Evolutionary conservation across 2,113 vertebrate genomes (phyloP).

Genomic region (Poeciliopsis retropinna): DNA sequence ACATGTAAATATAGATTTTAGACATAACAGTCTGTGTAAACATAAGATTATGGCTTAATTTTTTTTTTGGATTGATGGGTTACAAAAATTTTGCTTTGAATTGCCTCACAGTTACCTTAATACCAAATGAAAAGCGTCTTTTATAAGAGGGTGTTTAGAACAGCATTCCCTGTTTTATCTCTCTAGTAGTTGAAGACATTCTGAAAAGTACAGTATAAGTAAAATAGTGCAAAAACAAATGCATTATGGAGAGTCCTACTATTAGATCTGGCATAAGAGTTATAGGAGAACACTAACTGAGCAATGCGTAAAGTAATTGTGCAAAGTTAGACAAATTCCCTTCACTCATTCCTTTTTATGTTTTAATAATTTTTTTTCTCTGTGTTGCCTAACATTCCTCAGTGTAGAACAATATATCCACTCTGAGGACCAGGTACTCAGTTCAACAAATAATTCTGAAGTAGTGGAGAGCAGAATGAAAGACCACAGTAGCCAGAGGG

Average conservation of each 20-base stretch:
- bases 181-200: neutral
- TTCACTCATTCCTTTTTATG: neutral
- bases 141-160: too few relatives aligned
- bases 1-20: too few relatives aligned
- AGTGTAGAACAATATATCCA: constrained; percentile 42
- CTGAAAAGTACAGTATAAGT: neutral
- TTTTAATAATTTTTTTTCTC: neutral
- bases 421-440: constrained; percentile 48
- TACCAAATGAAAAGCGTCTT: too few relatives aligned
- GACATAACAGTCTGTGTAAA: too few relatives aligned
- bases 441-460: constrained; percentile 31
- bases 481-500: constrained; percentile 56
- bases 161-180: neutral
- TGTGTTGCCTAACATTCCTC: constrained; percentile 37
- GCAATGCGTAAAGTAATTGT: neutral
- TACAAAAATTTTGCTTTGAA: neutral
- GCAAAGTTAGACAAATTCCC: neutral
- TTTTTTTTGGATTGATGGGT: too few relatives aligned
- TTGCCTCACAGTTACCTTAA: too few relatives aligned
- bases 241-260: neutral
- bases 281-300: neutral
- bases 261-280: neutral
- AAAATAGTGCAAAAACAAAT: neutral
- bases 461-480: constrained; percentile 42
- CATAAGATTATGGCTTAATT: too few relatives aligned